Evolutionary conservation across 2,113 vertebrate species (phyloP).

Genomic region (Phaetusa simplex): DNA sequence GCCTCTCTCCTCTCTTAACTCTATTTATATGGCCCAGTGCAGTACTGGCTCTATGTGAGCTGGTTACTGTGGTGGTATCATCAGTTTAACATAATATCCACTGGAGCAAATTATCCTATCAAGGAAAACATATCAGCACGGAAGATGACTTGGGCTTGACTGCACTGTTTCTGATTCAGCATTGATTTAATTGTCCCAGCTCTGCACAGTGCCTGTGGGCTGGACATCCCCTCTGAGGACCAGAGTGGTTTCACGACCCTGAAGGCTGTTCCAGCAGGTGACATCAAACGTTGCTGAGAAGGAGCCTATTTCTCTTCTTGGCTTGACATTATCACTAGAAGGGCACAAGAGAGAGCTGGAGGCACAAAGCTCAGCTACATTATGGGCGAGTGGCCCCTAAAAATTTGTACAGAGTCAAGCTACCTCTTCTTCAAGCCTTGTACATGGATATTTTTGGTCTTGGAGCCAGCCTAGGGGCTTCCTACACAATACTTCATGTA

Average conservation of each 20-base stretch:
- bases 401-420: not conserved
- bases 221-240: not conserved
- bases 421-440: not conserved
- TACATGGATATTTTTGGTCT: not conserved
- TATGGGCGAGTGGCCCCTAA: not conserved
- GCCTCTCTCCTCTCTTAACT: not conserved
- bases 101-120: not conserved
- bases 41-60: not conserved
- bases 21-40: not conserved
- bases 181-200: not conserved
- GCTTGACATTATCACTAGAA: not conserved
- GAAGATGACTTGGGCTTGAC: not conserved
- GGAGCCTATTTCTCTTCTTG: not conserved
- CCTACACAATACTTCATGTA: not conserved
- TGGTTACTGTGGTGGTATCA: not conserved
- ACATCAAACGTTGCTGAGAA: not conserved
- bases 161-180: not conserved
- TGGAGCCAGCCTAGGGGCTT: not conserved
- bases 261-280: not conserved
- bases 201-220: not conserved
- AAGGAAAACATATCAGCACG: not conserved
- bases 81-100: not conserved
- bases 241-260: not conserved
- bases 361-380: not conserved
- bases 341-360: not conserved